A percentile compares a stretch with the other conserved stretches of the same genome.
Conservation (phyloP, 2,113 vertebrate species). For the Notarius quadriscutis region DNA sequence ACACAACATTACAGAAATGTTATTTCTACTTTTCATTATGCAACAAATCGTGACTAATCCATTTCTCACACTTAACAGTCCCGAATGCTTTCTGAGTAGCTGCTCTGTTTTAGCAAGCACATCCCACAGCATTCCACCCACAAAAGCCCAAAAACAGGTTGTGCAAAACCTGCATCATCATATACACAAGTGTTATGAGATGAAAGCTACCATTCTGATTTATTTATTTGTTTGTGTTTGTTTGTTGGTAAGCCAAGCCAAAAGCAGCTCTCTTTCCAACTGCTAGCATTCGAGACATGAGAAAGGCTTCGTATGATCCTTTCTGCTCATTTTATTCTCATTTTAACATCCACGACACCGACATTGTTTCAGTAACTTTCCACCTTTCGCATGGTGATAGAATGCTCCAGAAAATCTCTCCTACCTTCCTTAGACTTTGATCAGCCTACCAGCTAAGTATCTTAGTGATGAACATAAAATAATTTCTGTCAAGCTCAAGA, state of each 20-base stretch:
- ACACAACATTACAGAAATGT: neutral
- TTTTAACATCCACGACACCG: neutral
- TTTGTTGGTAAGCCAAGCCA: slow-evolving; percentile 36
- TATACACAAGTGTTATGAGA: slow-evolving; percentile 18
- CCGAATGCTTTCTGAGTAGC: neutral
- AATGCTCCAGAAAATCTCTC: neutral
- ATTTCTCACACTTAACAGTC: neutral
- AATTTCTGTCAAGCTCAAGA: neutral
- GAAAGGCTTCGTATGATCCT: neutral
- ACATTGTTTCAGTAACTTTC: neutral
- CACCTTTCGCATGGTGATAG: neutral
- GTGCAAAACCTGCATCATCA: neutral
- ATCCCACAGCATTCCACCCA: slow-evolving; percentile 35
- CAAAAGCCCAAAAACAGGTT: slow-evolving; percentile 14
- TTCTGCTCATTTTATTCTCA: neutral
- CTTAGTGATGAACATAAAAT: neutral
- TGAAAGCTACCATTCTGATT: slow-evolving; percentile 25
- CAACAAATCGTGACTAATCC: slow-evolving; percentile 2
- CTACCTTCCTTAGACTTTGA: neutral
- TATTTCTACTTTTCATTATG: neutral
- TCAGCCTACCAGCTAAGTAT: neutral
- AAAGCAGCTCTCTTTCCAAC: slow-evolving; percentile 40
- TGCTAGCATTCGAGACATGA: neutral
- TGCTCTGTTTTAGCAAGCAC: neutral
- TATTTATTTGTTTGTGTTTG: slow-evolving; percentile 20